Evolutionary conservation across 2,888 invertebrate species (phyloP).

Genomic region (Meteorus colon): DNA sequence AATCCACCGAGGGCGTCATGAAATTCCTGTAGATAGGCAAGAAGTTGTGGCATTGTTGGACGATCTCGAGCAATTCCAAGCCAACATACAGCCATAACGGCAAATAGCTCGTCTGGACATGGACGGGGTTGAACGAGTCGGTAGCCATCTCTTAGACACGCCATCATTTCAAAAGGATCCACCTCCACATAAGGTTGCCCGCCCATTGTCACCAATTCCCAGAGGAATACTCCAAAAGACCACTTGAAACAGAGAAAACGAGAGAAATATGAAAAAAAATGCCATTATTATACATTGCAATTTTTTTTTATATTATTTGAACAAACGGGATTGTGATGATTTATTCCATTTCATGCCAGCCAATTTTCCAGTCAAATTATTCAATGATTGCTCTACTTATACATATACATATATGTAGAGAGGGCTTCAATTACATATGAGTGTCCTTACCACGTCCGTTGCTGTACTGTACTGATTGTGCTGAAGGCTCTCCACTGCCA

Average conservation of each 20-base stretch:
- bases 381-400: constrained; percentile 16
- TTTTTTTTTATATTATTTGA: background rate
- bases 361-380: constrained; percentile 30
- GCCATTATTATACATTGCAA: background rate
- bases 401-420: background rate
- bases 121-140: constrained; percentile 92
- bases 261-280: constrained; percentile 8
- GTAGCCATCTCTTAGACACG: constrained; percentile 90
- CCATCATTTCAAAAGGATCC: constrained; percentile 93
- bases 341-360: constrained; percentile 1
- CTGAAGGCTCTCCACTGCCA: constrained; percentile 89
- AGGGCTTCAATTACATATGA: constrained; percentile 4
- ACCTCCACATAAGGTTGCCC: constrained; percentile 93
- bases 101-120: constrained; percentile 95
- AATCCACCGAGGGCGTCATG: constrained; percentile 82
- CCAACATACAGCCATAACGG: constrained; percentile 86
- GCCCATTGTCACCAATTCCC: constrained; percentile 94
- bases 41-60: constrained; percentile 81
- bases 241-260: constrained; percentile 77
- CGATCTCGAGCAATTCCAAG: constrained; percentile 78
- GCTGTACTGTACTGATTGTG: constrained; percentile 88
- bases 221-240: constrained; percentile 95
- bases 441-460: constrained; percentile 87
- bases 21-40: constrained; percentile 83
- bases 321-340: constrained; percentile 7